Percentiles rank a stretch among this genome's conserved stretches.
These are phyloP conservation scores for Pachypsylla venusta DNA, from an alignment of 1,140 invertebrate genomes.

Conservation along the genomic window DNA sequence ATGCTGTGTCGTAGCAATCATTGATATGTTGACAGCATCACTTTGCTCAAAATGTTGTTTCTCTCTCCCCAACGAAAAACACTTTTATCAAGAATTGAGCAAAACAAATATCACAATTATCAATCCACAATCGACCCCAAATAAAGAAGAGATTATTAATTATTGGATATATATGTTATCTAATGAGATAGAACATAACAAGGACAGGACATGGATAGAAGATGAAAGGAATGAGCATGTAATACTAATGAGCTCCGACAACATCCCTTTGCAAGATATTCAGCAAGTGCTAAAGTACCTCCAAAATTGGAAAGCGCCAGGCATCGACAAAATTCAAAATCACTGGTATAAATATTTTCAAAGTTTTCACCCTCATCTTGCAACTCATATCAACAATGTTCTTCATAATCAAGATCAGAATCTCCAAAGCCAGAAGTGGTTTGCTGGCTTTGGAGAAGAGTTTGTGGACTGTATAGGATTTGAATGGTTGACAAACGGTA, in stretches of 20 bases:
- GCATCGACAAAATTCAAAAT: constrained; percentile 11
- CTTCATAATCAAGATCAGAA: no score
- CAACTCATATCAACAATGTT: not conserved
- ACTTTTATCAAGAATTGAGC: not conserved
- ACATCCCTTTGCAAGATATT: not conserved
- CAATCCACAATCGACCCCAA: not conserved
- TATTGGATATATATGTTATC: not conserved
- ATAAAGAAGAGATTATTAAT: not conserved
- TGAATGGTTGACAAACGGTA: no score
- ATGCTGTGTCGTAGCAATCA: no score
- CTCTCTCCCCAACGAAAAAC: not conserved
- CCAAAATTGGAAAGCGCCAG: constrained; percentile 13
- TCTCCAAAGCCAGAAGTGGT: no score
- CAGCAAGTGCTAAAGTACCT: not conserved
- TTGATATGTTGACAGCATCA: no score
- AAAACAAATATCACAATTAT: not conserved
- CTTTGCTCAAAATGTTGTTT: no score
- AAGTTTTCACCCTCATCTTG: constrained; percentile 4
- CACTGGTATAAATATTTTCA: constrained; percentile 10
- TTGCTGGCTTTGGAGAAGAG: no score
- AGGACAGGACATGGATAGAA: not conserved
- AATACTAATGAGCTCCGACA: not conserved
- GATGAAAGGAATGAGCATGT: not conserved
- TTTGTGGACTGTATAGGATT: no score
- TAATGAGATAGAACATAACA: not conserved